phyloP scores from a whole-genome alignment of 2,888 invertebrate genomes.

The Volucella inanis region DNA sequence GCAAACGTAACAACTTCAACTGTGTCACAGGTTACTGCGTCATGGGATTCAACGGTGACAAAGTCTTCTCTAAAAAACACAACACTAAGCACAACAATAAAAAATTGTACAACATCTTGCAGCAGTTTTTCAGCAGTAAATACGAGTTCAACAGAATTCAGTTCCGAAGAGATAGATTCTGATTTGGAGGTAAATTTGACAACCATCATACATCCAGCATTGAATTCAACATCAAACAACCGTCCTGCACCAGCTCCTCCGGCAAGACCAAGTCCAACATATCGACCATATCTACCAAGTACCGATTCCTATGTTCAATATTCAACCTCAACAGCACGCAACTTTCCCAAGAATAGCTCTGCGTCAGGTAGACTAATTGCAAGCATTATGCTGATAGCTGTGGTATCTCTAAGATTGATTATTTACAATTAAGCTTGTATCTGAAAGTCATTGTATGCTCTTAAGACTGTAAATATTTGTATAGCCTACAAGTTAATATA shows the following conservation, averaged over 20 bases:
- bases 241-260: not conserved
- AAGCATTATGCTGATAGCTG: conserved; percentile 31
- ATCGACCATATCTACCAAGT: not conserved
- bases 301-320: not conserved
- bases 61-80: not conserved
- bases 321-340: conserved; percentile 26
- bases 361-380: conserved; percentile 7
- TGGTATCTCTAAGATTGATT: conserved; percentile 35
- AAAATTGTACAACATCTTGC: not conserved
- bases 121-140: too few species aligned
- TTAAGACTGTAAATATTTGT: conserved; percentile 71
- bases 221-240: too few species aligned
- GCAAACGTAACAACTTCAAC: not conserved
- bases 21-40: not conserved
- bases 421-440: conserved; percentile 45
- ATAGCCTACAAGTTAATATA: conserved; percentile 35
- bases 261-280: not conserved
- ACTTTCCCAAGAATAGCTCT: conserved; percentile 33
- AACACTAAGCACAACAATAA: not conserved
- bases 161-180: not conserved
- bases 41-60: not conserved
- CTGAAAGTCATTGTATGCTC: conserved; percentile 14
- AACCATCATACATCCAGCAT: too few species aligned
- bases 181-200: too few species aligned
- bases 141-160: not conserved